Percentiles rank a stretch among this genome's conserved stretches.
These are phyloP conservation scores for Hybos culiciformis DNA, from an alignment of 2,888 invertebrate species.

Conservation along the genomic window DNA sequence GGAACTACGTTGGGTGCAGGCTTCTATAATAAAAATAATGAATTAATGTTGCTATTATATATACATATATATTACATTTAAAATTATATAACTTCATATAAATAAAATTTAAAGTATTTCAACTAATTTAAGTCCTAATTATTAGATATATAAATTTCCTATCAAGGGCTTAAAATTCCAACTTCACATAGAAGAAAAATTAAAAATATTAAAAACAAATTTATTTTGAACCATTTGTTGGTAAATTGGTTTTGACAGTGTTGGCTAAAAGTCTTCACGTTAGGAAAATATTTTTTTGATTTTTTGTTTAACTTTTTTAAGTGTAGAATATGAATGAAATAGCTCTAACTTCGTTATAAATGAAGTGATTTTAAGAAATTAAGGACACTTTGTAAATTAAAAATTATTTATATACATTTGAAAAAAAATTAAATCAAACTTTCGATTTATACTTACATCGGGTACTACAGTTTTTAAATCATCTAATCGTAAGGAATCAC, in stretches of 20 bases:
- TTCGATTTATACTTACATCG: constrained; percentile 15
- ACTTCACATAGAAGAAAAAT: background rate
- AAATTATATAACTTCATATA: background rate
- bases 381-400: background rate
- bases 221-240: background rate
- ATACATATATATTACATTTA: constrained; percentile 1
- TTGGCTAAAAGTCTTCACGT: too few species aligned
- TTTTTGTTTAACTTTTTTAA: too few species aligned
- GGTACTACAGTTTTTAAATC: constrained; percentile 22
- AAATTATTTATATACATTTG: background rate
- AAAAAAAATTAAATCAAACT: background rate
- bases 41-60: background rate
- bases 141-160: too few species aligned
- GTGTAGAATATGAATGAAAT: too few species aligned
- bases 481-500: constrained; percentile 23
- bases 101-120: too few species aligned
- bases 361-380: background rate
- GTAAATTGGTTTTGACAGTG: too few species aligned
- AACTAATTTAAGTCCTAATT: too few species aligned
- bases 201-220: background rate
- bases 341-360: background rate
- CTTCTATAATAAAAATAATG: constrained; percentile 16
- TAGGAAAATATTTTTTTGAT: too few species aligned
- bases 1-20: constrained; percentile 18
- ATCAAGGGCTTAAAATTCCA: too few species aligned